Conservation (phyloP, 2,888 invertebrate species). For the Ophraella communa region DNA sequence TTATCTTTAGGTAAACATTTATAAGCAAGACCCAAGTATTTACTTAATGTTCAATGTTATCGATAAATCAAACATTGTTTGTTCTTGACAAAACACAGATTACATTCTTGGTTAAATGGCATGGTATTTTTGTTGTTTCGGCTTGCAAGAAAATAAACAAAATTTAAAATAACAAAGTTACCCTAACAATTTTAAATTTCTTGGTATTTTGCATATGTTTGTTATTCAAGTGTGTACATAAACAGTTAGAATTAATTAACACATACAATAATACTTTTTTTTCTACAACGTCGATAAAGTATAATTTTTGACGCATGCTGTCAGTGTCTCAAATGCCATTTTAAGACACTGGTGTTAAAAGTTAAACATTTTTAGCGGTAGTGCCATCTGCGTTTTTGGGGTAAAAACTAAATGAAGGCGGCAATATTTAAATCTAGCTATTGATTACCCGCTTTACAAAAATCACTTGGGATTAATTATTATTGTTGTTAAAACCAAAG, state of each 20-base stretch:
- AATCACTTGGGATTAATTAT: too few relatives aligned
- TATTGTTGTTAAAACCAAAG: too few relatives aligned
- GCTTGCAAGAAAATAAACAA: slow-evolving; percentile 15
- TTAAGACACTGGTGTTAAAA: too few relatives aligned
- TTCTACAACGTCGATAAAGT: too few relatives aligned
- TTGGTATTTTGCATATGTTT: slow-evolving; percentile 8
- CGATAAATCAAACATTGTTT: slow-evolving; percentile 23
- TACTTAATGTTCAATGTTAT: slow-evolving; percentile 17
- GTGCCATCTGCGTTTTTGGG: too few relatives aligned
- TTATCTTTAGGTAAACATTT: slow-evolving; percentile 12
- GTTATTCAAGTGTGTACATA: not conserved
- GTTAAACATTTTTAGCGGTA: too few relatives aligned
- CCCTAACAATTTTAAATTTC: not conserved
- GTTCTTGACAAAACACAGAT: slow-evolving; percentile 20
- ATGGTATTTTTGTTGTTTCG: slow-evolving; percentile 18
- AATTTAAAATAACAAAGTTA: slow-evolving; percentile 16
- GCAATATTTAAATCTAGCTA: too few relatives aligned
- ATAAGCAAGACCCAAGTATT: slow-evolving; percentile 7
- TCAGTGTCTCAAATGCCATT: too few relatives aligned
- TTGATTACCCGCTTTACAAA: too few relatives aligned
- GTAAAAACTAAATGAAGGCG: too few relatives aligned
- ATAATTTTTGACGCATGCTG: too few relatives aligned
- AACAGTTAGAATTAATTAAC: not conserved
- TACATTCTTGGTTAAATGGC: slow-evolving; percentile 1
- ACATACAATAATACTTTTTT: too few relatives aligned